Percentiles rank a stretch among this genome's conserved stretches.
phyloP scores from a whole-genome alignment of 2,113 vertebrate species.

The Glaucidium brasilianum region DNA sequence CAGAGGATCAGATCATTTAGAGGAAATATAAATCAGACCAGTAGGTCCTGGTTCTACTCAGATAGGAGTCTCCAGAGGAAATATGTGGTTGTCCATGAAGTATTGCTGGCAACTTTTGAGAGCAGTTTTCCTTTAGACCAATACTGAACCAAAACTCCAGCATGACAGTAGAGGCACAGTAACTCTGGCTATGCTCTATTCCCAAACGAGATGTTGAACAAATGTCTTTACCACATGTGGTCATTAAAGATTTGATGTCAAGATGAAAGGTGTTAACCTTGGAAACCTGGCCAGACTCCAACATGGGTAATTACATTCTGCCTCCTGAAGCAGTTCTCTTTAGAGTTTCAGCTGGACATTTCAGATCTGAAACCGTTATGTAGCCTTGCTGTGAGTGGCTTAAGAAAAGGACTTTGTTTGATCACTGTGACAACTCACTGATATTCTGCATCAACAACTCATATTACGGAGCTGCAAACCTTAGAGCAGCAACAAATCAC shows the following conservation, averaged over 20 bases:
- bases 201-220: not conserved
- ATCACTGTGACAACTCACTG: not conserved
- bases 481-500: not conserved
- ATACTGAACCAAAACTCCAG: not conserved
- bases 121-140: not conserved
- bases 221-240: constrained; percentile 22
- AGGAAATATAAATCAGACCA: not conserved
- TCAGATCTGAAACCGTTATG: not conserved
- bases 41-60: not conserved
- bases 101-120: not conserved
- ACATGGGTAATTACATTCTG: not conserved
- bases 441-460: not conserved
- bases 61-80: not conserved
- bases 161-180: not conserved
- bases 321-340: constrained; percentile 15
- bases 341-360: constrained; percentile 36
- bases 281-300: constrained; percentile 13
- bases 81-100: not conserved
- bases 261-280: constrained; percentile 45
- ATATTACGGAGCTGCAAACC: not conserved
- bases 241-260: constrained; percentile 37
- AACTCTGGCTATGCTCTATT: not conserved
- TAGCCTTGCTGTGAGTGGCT: not conserved
- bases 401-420: not conserved
- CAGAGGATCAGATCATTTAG: not conserved